Conservation (phyloP, 2,113 vertebrate species). For the Columbina picui region DNA sequence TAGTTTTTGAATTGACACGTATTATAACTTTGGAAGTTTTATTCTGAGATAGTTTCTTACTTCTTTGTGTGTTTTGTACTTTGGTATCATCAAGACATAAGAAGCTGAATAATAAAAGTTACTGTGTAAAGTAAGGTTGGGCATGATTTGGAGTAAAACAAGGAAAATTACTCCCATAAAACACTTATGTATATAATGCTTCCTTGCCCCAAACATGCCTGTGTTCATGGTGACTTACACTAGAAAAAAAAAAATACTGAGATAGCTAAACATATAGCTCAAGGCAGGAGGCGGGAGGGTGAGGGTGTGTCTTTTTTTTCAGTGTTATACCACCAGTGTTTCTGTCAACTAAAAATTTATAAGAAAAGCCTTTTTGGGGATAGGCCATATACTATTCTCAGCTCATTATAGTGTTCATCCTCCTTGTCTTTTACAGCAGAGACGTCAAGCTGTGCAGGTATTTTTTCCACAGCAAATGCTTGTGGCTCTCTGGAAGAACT, state of each 20-base stretch:
- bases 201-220: background rate
- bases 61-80: background rate
- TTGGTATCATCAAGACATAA: background rate
- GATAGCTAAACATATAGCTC: background rate
- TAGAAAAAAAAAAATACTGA: background rate
- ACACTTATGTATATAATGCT: background rate
- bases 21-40: background rate
- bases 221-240: background rate
- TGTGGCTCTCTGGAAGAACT: conserved; percentile 16
- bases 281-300: background rate
- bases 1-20: background rate
- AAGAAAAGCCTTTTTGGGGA: background rate
- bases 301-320: background rate
- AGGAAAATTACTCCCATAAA: background rate
- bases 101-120: background rate
- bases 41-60: background rate
- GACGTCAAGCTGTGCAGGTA: conserved; percentile 47
- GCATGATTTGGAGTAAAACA: background rate
- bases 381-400: background rate
- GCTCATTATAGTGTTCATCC: background rate
- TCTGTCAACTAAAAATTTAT: background rate
- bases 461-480: conserved; percentile 24
- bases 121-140: background rate
- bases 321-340: background rate
- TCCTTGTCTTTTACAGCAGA: conserved; percentile 38